phyloP scores from a whole-genome alignment of 2,113 vertebrate genomes.

The Myotis brandtii region DNA sequence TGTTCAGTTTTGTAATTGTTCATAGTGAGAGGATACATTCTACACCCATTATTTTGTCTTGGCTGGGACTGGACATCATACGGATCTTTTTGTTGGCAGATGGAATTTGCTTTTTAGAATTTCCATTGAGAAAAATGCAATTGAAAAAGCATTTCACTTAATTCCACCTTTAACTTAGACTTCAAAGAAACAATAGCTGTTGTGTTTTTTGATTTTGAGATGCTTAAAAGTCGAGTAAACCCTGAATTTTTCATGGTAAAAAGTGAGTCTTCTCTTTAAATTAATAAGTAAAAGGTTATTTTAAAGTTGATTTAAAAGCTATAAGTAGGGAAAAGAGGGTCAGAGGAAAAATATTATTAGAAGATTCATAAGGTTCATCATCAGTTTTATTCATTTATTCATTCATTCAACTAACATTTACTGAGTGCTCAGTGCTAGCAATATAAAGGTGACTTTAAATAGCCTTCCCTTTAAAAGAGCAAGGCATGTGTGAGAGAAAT shows the following conservation, averaged over 20 bases:
- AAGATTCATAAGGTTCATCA: background rate
- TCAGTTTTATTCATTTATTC: constrained; percentile 14
- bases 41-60: background rate
- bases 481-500: background rate
- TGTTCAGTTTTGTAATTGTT: background rate
- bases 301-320: background rate
- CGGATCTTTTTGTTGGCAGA: background rate
- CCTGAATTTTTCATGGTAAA: background rate
- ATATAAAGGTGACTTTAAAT: background rate
- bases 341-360: background rate
- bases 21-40: background rate
- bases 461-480: background rate
- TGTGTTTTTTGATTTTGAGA: background rate
- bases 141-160: background rate
- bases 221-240: constrained; percentile 2
- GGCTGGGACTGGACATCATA: background rate
- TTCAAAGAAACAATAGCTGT: background rate
- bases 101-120: background rate
- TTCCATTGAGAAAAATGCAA: background rate
- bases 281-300: background rate
- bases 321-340: background rate
- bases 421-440: background rate
- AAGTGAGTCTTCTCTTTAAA: constrained; percentile 7
- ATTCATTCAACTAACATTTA: background rate
- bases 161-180: background rate